Conservation (phyloP, 2,113 vertebrate species). For the Sinocyclocheilus anophthalmus region DNA sequence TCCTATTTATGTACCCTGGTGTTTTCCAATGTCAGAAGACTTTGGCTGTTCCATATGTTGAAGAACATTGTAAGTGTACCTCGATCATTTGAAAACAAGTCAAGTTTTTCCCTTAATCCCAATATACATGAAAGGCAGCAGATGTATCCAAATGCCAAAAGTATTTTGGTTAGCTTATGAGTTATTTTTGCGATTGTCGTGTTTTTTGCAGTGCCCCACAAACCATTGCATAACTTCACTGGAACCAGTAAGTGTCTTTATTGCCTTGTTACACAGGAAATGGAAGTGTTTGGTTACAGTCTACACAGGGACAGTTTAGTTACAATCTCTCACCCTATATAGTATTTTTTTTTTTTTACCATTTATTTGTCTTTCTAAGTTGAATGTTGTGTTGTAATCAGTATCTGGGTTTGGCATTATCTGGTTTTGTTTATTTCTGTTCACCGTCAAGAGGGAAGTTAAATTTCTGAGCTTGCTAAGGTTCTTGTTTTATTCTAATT, state of each 20-base stretch:
- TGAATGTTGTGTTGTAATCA: neutral
- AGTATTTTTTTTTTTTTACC: neutral
- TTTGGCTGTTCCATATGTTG: neutral
- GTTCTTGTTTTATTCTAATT: neutral
- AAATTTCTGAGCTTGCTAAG: neutral
- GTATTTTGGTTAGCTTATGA: neutral
- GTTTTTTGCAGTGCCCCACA: neutral
- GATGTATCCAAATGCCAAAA: neutral
- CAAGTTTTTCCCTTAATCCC: neutral
- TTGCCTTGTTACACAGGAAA: neutral
- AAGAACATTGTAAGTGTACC: neutral
- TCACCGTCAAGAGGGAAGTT: neutral
- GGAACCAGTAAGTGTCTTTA: neutral
- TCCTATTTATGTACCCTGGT: slow-evolving; percentile 16
- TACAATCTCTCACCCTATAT: neutral
- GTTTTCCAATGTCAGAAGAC: neutral
- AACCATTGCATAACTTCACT: neutral
- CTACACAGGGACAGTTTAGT: neutral
- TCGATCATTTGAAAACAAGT: neutral
- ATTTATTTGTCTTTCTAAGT: too few species aligned
- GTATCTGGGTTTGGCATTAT: neutral
- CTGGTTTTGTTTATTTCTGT: slow-evolving; percentile 13
- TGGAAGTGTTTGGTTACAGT: neutral
- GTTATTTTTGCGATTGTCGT: neutral
- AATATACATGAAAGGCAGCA: neutral